Percentiles rank a stretch among this genome's conserved stretches.
Conservation (phyloP, 2,113 vertebrate genomes). For the Cercocebus atys region DNA sequence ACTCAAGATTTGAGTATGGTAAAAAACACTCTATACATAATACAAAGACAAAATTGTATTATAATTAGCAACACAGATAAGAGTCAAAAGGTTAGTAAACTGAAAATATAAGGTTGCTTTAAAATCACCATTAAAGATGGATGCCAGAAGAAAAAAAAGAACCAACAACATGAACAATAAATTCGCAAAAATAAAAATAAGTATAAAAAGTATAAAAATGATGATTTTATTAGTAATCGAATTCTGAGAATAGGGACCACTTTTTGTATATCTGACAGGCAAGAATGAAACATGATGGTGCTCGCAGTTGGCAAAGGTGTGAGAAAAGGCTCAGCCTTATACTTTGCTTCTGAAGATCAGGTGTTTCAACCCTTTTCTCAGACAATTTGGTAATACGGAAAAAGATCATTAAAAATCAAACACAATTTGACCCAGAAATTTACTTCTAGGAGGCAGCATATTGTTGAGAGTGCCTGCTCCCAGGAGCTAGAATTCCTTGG, state of each 20-base stretch:
- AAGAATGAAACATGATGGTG: not conserved
- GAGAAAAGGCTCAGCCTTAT: not conserved
- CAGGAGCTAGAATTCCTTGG: not conserved
- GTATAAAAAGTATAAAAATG: not conserved
- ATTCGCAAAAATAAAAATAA: not conserved
- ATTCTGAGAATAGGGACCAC: not conserved
- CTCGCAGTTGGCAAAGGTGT: not conserved
- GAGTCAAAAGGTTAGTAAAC: not conserved
- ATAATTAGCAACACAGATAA: not conserved
- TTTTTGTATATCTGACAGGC: not conserved
- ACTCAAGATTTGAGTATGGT: not conserved
- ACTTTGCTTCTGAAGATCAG: not conserved
- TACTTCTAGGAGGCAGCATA: not conserved
- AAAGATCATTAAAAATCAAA: not conserved
- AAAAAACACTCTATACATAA: not conserved
- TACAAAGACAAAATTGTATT: not conserved
- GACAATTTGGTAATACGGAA: not conserved
- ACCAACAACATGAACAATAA: not conserved
- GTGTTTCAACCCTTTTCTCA: not conserved
- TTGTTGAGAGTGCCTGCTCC: not conserved
- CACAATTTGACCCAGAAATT: not conserved
- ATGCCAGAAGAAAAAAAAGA: not conserved
- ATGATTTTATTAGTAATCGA: not conserved
- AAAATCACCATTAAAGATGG: not conserved
- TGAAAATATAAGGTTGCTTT: not conserved